Evolutionary conservation across 1,140 invertebrate species (phyloP).

Genomic region (Epicauta chinensis): DNA sequence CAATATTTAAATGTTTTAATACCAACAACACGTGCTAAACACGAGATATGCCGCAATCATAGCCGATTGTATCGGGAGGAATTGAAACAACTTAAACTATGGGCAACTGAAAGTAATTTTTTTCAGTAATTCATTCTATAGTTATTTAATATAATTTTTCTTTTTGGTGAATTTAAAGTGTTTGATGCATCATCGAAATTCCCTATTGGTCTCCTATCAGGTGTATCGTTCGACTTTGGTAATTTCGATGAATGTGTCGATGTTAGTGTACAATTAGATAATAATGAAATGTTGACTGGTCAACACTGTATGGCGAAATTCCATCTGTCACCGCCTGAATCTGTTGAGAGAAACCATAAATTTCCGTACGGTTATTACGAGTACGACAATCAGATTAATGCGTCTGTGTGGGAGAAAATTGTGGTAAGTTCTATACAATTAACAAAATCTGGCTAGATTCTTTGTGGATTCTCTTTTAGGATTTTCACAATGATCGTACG

Average conservation of each 20-base stretch:
- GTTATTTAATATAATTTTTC: not conserved
- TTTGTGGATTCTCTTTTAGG: slow-evolving; percentile 14
- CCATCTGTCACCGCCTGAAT: slow-evolving; percentile 23
- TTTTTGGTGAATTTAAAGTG: slow-evolving; percentile 17
- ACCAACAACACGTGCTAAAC: not conserved
- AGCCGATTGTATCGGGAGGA: slow-evolving; percentile 24
- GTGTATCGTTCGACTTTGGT: slow-evolving; percentile 22
- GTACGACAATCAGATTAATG: slow-evolving; percentile 18
- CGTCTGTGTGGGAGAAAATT: slow-evolving; percentile 28
- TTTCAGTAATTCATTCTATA: not conserved
- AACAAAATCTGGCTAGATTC: too few species aligned
- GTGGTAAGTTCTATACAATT: slow-evolving; percentile 21
- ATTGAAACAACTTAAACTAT: slow-evolving; percentile 23
- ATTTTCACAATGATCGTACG: slow-evolving; percentile 18
- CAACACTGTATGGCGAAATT: slow-evolving; percentile 31
- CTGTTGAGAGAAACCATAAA: not conserved
- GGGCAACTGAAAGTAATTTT: slow-evolving; percentile 32
- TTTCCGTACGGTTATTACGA: not conserved
- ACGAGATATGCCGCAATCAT: slow-evolving; percentile 19
- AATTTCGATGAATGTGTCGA: slow-evolving; percentile 28
- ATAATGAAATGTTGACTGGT: slow-evolving; percentile 19
- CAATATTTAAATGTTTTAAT: not conserved
- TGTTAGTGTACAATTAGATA: slow-evolving; percentile 20
- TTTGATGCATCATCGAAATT: slow-evolving; percentile 26
- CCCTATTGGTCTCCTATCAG: slow-evolving; percentile 21